Base-by-base conservation (phyloP, 2,113 vertebrate genomes). In the Echinops telfairi region DNA sequence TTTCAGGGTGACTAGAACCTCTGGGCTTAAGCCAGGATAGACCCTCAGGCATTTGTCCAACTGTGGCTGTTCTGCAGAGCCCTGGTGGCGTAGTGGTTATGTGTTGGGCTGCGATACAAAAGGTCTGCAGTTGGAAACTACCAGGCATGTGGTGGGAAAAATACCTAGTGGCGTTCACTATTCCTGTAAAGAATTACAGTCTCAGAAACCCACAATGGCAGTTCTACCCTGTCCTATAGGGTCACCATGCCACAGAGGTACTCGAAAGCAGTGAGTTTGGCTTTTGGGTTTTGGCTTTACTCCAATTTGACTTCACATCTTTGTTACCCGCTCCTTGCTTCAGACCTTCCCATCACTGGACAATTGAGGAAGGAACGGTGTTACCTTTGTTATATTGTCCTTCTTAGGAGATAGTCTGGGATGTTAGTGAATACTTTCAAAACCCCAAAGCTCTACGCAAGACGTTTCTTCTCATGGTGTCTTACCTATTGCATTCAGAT, bases 371-470 rank as follows among this genome's bases (percentile, higher is more conserved):
- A 91, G 86, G 80, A 29, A 14, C 10, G 38, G 77, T 68, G 91
- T 81, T 66, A n/a, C 53, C 60, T 83, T 84, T 80, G n/a, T 93
- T 92, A 60, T n/a, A 57, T 83, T 89, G 29, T 66, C 29, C 2
- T 71, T 90, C 86, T 58, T 68, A 73, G 29, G 71, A 86, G 60
- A 60, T 86, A 73, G 66, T 53, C 23, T 40, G 25, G 19, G 29
- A 27, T 83, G 76, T 70, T 83, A 33, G 62, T 60, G 80, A 84
- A 83, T 92, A 62, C 70, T 91, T 60, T 83, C 47, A 53, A 90
- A 96, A 73, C 43, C 29, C 60, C 33, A 83, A 92, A 71, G 16
- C 31, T 47, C 0, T 62, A 88, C 92, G 47, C 17, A 88, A 94
- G 83, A 20, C 86, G 27, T 75, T 80, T 83, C 38, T 81, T 85